Conservation (phyloP, 2,797 vertebrate species). For the Xyrichtys novacula region DNA sequence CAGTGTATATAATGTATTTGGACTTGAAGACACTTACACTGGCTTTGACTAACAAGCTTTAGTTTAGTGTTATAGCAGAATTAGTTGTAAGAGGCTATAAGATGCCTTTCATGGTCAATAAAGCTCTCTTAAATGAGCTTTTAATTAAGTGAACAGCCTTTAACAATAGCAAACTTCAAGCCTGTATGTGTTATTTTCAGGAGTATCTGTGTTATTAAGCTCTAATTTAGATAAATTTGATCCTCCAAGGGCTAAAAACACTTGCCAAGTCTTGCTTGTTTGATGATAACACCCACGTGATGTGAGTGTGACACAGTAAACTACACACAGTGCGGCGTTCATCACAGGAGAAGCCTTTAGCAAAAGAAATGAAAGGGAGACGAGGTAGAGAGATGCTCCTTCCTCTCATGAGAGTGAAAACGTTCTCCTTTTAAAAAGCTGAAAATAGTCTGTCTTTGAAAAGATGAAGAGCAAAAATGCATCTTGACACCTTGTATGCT, state of each 20-base stretch:
- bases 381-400: constrained; percentile 4
- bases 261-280: background rate
- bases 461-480: constrained; percentile 39
- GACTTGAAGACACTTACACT: background rate
- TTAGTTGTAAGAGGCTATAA: background rate
- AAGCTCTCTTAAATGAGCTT: background rate
- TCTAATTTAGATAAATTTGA: background rate
- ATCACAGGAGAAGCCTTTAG: constrained; percentile 10
- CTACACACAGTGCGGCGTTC: background rate
- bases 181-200: background rate
- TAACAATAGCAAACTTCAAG: background rate
- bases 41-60: background rate
- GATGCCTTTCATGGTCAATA: too few relatives aligned
- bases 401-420: constrained; percentile 23
- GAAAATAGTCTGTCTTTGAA: constrained; percentile 39
- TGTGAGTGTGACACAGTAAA: constrained; percentile 3
- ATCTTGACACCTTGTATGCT: constrained; percentile 31
- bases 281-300: constrained; percentile 11
- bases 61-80: background rate
- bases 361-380: background rate
- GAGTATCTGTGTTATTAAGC: background rate
- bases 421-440: constrained; percentile 19
- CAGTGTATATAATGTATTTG: too few relatives aligned
- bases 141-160: background rate
- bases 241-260: background rate